Conservation (phyloP, 2,113 vertebrate genomes). For the Otus sunia region DNA sequence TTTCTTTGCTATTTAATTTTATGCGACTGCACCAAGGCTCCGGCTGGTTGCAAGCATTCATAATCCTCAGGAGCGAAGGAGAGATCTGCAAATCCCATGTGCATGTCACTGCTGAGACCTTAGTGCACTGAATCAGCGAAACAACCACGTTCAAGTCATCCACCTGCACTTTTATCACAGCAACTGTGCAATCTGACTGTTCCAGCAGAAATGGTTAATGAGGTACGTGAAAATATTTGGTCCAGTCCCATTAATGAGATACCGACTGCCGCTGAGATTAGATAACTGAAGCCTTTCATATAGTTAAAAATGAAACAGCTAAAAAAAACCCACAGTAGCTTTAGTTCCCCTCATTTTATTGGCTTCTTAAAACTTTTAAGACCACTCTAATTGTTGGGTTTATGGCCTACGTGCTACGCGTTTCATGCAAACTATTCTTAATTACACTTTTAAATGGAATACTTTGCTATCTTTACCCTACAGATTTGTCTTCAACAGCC, state of each 20-base stretch:
- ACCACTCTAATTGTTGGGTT: background rate
- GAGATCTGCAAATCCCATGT: background rate
- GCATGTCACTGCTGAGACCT: background rate
- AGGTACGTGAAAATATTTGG: background rate
- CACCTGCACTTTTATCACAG: background rate
- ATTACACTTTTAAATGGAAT: background rate
- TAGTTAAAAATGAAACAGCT: background rate
- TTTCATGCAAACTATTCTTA: constrained; percentile 1
- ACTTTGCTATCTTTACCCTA: constrained; percentile 2
- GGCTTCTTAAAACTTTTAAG: background rate
- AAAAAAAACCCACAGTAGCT: background rate
- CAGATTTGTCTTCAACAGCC: constrained; percentile 12
- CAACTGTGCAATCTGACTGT: background rate
- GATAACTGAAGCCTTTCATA: background rate
- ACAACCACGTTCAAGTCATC: background rate
- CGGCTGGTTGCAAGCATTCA: background rate
- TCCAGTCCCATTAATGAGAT: background rate
- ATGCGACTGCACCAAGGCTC: background rate
- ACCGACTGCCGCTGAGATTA: background rate
- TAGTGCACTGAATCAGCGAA: background rate
- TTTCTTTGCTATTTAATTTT: constrained; percentile 37
- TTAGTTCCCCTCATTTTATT: background rate
- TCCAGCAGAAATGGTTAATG: background rate
- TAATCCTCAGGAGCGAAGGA: background rate
- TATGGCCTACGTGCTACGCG: fast-evolving